These are phyloP conservation scores for Lamprologus sp. DNA, from an alignment of 2,113 vertebrate species.

Conservation along the genomic window DNA sequence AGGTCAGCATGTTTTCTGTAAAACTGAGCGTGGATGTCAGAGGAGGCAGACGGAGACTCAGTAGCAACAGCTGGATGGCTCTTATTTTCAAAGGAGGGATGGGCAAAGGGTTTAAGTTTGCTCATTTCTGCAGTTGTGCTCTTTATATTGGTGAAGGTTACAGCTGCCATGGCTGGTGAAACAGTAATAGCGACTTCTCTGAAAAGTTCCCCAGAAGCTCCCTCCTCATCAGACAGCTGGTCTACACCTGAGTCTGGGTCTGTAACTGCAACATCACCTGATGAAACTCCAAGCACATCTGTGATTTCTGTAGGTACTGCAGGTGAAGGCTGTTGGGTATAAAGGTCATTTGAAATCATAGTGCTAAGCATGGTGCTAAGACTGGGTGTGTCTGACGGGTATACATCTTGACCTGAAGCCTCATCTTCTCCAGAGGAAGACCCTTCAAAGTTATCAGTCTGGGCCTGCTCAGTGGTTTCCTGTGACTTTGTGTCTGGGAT, in stretches of 20 bases:
- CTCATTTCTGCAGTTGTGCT: not conserved
- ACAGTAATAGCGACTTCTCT: not conserved
- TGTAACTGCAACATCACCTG: not conserved
- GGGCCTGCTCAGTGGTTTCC: not conserved
- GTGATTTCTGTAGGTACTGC: not conserved
- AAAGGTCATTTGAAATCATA: not conserved
- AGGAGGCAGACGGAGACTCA: not conserved
- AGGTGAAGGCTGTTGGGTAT: not conserved
- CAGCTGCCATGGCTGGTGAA: not conserved
- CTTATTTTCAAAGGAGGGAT: not conserved
- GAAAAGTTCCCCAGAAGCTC: not conserved
- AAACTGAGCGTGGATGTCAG: not conserved
- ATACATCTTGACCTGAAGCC: conserved; percentile 40
- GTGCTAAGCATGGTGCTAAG: not conserved
- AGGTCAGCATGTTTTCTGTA: not conserved
- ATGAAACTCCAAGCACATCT: not conserved
- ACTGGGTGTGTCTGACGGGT: not conserved
- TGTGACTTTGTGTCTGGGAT: not conserved
- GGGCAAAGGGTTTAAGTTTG: not conserved
- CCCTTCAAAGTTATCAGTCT: not conserved
- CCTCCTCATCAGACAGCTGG: not conserved
- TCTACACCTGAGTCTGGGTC: conserved; percentile 12
- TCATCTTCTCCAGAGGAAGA: conserved; percentile 56
- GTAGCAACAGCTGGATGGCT: not conserved
- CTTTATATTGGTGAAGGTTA: not conserved